These are phyloP conservation scores for Pseudomyrmex pallidus DNA, from an alignment of 1,140 invertebrate genomes.

Conservation along the genomic window DNA sequence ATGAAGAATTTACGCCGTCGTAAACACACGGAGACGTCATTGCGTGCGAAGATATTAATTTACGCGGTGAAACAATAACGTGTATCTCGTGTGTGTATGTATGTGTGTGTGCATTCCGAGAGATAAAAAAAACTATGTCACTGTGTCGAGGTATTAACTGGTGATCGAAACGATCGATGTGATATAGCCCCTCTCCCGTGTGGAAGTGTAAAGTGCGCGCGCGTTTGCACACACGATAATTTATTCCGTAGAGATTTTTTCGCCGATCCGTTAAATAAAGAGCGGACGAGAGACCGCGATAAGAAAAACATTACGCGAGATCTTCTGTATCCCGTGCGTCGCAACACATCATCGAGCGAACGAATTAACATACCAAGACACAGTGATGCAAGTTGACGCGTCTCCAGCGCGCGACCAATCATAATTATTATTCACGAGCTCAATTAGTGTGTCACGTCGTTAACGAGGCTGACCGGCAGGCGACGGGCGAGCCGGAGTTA, in stretches of 20 bases:
- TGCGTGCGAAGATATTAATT: not conserved
- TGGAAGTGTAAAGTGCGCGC: not conserved
- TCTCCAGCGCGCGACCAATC: slow-evolving; percentile 11
- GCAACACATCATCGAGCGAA: not conserved
- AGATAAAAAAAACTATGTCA: not conserved
- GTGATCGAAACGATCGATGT: slow-evolving; percentile 3
- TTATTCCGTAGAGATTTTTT: slow-evolving; percentile 34
- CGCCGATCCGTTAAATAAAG: slow-evolving; percentile 9
- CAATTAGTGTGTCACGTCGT: slow-evolving; percentile 40
- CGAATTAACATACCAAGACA: not conserved
- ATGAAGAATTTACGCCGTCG: too few relatives aligned
- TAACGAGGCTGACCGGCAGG: slow-evolving; percentile 27
- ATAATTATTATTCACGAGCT: slow-evolving; percentile 52
- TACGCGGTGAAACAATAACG: not conserved
- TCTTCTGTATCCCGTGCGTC: not conserved
- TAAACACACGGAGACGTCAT: too few relatives aligned
- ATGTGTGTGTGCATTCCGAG: too few relatives aligned
- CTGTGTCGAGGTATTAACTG: not conserved
- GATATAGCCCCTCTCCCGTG: not conserved
- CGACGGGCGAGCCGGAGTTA: not conserved
- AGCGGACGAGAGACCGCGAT: slow-evolving; percentile 8
- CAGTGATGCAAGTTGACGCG: slow-evolving; percentile 26
- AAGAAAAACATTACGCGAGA: too few relatives aligned
- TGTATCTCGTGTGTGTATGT: not conserved
- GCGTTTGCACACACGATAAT: not conserved